These are phyloP conservation scores for Petrolisthes manimaculis DNA, from an alignment of 2,888 invertebrate species.

Conservation along the genomic window DNA sequence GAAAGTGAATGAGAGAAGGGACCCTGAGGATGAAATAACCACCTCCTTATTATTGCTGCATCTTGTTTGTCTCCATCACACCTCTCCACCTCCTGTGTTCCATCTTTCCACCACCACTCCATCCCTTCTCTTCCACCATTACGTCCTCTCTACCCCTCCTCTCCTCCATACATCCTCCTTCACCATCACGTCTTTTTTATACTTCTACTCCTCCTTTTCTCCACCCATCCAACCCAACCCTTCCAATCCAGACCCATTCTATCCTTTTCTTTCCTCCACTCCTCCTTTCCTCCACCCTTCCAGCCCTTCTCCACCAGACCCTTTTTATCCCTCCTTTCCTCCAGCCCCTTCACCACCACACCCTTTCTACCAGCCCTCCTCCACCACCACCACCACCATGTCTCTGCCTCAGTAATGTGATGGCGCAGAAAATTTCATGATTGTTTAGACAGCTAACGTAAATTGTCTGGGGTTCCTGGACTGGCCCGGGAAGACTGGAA, in stretches of 20 bases:
- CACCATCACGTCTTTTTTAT: background rate
- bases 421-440: slow-evolving; percentile 41
- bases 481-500: background rate
- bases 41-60: too few species aligned
- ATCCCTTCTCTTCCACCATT: background rate
- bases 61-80: background rate
- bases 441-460: slow-evolving; percentile 32
- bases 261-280: background rate
- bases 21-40: too few species aligned
- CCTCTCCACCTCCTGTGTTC: background rate
- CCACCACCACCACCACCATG: background rate
- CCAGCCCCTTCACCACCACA: background rate
- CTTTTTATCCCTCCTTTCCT: background rate
- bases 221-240: background rate
- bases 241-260: background rate
- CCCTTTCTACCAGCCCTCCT: background rate
- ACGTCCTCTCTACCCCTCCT: background rate
- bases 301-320: background rate
- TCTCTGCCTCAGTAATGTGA: background rate
- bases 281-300: background rate
- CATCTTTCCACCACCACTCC: background rate
- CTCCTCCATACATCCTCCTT: background rate
- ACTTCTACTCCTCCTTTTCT: background rate
- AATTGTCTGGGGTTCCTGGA: background rate
- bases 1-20: too few species aligned